Conservation (phyloP, 2,113 vertebrate species). For the Octodon degus region DNA sequence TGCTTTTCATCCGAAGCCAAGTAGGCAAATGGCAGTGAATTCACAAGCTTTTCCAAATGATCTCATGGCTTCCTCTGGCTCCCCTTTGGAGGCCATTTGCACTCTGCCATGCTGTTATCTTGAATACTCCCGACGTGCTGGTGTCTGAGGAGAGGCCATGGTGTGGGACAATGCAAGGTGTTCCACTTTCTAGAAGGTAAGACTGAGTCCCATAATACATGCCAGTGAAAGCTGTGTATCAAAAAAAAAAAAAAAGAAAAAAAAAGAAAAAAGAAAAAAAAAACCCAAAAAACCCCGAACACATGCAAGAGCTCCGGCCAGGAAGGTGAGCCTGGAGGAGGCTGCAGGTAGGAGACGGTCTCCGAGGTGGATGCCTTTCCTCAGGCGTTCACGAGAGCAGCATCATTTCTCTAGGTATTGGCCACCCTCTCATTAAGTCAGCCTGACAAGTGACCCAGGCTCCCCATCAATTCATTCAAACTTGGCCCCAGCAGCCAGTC, state of each 20-base stretch:
- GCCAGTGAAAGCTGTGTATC: constrained; percentile 31
- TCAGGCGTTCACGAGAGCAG: constrained; percentile 72
- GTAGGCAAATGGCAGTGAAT: constrained; percentile 83
- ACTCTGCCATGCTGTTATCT: constrained; percentile 66
- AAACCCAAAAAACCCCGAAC: constrained; percentile 26
- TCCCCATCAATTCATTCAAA: constrained; percentile 83
- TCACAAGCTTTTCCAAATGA: constrained; percentile 83
- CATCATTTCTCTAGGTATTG: constrained; percentile 69
- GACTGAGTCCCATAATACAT: constrained; percentile 49
- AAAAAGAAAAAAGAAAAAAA: constrained; percentile 4
- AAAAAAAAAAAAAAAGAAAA: constrained; percentile 40
- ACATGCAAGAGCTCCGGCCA: constrained; percentile 60
- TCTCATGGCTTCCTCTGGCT: constrained; percentile 79
- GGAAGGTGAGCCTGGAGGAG: background rate
- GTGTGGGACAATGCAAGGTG: constrained; percentile 41
- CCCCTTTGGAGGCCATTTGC: constrained; percentile 71
- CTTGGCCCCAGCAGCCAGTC: constrained; percentile 80
- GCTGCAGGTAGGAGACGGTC: background rate
- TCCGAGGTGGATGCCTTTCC: constrained; percentile 66
- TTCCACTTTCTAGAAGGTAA: constrained; percentile 51
- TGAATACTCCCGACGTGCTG: constrained; percentile 68
- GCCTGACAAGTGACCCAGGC: constrained; percentile 82
- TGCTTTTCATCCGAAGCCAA: constrained; percentile 81
- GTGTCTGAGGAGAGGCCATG: constrained; percentile 62
- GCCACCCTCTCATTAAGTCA: constrained; percentile 81